A percentile compares a stretch with the other conserved stretches of the same genome.
Evolutionary conservation across 2,888 invertebrate genomes (phyloP).

Genomic region (Lepidocyrtinus sp.): DNA sequence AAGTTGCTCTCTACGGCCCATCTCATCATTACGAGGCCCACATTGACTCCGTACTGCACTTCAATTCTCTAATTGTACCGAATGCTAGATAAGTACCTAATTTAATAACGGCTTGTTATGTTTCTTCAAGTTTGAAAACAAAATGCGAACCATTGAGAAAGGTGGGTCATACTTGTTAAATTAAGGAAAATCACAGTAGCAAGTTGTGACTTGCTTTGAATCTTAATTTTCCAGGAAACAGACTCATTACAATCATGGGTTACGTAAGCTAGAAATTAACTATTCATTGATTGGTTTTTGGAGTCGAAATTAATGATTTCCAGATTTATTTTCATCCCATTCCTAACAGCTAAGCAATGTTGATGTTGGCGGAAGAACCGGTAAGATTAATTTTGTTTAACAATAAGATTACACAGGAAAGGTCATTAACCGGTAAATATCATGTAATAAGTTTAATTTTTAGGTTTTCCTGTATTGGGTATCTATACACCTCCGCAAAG

Average conservation of each 20-base stretch:
- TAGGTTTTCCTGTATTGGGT: not conserved
- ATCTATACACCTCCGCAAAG: too few relatives aligned
- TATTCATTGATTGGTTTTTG: not conserved
- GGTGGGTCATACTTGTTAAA: not conserved
- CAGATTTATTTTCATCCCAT: not conserved
- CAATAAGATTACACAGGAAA: too few relatives aligned
- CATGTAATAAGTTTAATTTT: too few relatives aligned
- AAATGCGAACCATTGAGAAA: too few relatives aligned
- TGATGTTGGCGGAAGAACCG: slow-evolving; percentile 37
- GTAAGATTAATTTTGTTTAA: too few relatives aligned
- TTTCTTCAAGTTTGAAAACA: not conserved
- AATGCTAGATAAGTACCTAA: not conserved
- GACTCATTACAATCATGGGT: slow-evolving; percentile 40
- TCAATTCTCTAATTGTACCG: not conserved
- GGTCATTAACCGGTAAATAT: too few relatives aligned
- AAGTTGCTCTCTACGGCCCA: slow-evolving; percentile 53
- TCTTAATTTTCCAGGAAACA: slow-evolving; percentile 28
- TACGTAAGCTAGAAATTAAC: slow-evolving; percentile 34
- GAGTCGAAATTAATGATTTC: not conserved
- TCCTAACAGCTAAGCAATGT: slow-evolving; percentile 22
- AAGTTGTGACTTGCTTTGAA: too few relatives aligned
- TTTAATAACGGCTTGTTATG: not conserved
- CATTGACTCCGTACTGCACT: slow-evolving; percentile 51
- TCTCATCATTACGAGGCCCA: slow-evolving; percentile 59
- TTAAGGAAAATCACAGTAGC: not conserved